phyloP scores from a whole-genome alignment of 2,888 invertebrate species.

The Drosophila paracracens region DNA sequence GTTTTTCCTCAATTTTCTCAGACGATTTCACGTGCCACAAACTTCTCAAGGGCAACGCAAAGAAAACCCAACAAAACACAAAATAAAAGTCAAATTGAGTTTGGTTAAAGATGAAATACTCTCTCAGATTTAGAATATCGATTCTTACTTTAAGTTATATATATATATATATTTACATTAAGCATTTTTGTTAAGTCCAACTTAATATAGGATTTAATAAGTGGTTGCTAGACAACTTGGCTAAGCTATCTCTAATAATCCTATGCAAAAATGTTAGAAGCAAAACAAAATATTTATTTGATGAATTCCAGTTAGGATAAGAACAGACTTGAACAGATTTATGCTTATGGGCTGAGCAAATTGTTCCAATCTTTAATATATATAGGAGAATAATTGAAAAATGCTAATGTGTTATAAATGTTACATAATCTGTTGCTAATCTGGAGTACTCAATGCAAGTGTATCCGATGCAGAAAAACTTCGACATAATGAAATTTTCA shows the following conservation, averaged over 20 bases:
- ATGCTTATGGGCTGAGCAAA: not conserved
- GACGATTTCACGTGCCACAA: slow-evolving; percentile 84
- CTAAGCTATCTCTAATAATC: not conserved
- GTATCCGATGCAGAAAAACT: slow-evolving; percentile 10
- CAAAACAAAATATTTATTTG: not conserved
- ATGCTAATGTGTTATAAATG: not conserved
- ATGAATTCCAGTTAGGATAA: rapidly evolving
- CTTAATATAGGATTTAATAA: not conserved
- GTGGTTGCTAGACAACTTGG: rapidly evolving
- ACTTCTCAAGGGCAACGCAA: slow-evolving; percentile 84
- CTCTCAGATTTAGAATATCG: not conserved
- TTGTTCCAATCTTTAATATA: not conserved
- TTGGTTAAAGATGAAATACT: not conserved
- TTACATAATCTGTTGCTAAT: not conserved
- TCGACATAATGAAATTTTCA: slow-evolving; percentile 72
- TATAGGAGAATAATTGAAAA: rapidly evolving
- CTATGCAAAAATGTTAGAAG: not conserved
- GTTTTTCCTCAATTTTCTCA: slow-evolving; percentile 79
- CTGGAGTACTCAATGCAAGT: not conserved
- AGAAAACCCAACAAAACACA: slow-evolving; percentile 66
- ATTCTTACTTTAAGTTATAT: not conserved
- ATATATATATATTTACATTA: no score
- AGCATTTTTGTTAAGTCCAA: not conserved
- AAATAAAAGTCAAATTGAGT: slow-evolving; percentile 21
- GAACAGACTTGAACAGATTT: not conserved